Evolutionary conservation across 1,140 invertebrate genomes (phyloP), one percentile per base, ranked within the genome.

Genomic region (Macrostomum lignano): DNA sequence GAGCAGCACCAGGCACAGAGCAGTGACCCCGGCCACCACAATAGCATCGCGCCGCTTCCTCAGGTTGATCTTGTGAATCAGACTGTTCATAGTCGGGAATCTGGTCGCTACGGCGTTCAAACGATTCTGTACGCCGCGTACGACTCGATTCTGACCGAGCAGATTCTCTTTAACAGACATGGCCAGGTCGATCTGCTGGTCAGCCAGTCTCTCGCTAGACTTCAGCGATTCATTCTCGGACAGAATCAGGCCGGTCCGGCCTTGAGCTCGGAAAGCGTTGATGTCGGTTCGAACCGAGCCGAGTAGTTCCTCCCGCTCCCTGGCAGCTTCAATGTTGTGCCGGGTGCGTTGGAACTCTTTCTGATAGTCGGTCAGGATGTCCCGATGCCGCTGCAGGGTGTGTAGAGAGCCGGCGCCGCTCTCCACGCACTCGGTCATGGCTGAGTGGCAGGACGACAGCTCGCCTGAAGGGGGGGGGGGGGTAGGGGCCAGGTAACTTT

Each of bases 151-250:
- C 23, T 24, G 23, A 10, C n/a, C 23, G 23, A 24, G 64, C 25
- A 93, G 58, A 55, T 84, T 74, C 41, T 94, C 82, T 45, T 77
- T 69, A 1, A 82, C 86, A 46, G 84, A 77, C 54, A 91, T 73
- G 13, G 82, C 82, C 55, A 93, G 84, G 45, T 71, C 61, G 44
- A 93, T 91, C 62, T 94, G 84, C 45, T 94, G 81, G 52, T 86
- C 82, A 19, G 93, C 66, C 48, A 94, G 51, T 38, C 73, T 68
- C 46, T 86, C 74, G 3, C 82, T 84, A n/a, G n/a, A n/a, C n/a
- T n/a, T 25, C 20, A 9, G 30, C 11, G 9, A 20, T 13, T 10
- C 1, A 37, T 28, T 28, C 7, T 14, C 19, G 26, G 26, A 3
- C 3, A 28, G 19, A 28, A 17, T 36, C 7, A 38, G 22, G 29